Evolutionary conservation across 2,888 invertebrate genomes (phyloP), one percentile per base, ranked within the genome.

Genomic region (Busseola fusca): DNA sequence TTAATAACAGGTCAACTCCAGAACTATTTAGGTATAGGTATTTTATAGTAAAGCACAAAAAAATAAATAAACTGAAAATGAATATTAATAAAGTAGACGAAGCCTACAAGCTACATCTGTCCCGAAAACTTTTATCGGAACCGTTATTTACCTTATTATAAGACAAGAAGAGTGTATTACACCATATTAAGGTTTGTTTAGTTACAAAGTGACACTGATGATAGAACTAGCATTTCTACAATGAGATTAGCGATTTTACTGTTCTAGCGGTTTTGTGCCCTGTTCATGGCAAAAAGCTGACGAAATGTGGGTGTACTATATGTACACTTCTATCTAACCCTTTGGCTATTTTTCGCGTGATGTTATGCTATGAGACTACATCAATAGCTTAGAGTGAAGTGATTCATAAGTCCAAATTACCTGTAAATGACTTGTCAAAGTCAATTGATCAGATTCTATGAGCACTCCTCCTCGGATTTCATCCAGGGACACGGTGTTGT

Each of bases 381-480:
- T 62, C 21, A 30, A 27, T 21, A 21, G 14, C 14, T 16, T 10
- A 30, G 10, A 62, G 10, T 16, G 48, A 45, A 27, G 21, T 14
- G 7, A 27, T 42, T 0, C 42, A 21, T 40, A 58, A 50, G 16
- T 58, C 3, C 5, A 25, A 58, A 9, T 54, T 87, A 95, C 95
- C 92, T 95, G 95, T 64, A 95, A 91, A 82, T 95, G 94, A 78
- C 93, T 94, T 0, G 93, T 93, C 45, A 95, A 84, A 5, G 92
- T 93, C 70, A 94, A 80, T 62, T 93, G 93, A 80, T 95, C 95
- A 3, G 95, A 95, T 77, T 95, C 95, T 12, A 95, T 90, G 3
- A 94, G 87, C 21, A 95, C 94, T 64, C 96, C 96, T 74, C 97
- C 94, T 67, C 95, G 85, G 12, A 91, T 74, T 80, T 95, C 95